Evolutionary conservation across 2,797 vertebrate species (phyloP), one percentile per base, ranked within the genome.

Genomic region (Manis pentadactyla): DNA sequence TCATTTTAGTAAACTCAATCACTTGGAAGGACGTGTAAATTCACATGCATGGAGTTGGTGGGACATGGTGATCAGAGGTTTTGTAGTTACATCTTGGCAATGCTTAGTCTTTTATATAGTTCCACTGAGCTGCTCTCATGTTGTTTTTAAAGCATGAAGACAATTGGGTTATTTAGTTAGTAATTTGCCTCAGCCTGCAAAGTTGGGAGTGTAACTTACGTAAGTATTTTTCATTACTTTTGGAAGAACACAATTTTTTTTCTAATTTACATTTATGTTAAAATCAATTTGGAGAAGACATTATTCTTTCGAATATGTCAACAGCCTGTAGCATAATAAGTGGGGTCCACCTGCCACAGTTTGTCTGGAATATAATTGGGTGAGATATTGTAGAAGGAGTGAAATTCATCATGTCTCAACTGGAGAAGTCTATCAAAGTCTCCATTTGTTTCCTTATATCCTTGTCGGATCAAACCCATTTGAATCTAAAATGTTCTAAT

Each of bases 401-500:
- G 42, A 98, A 97, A 97, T 93, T 17, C 4, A 95, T 90, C 12
- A 0, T 92, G 93, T 97, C 10, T 5, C 90, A 64, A 95, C 21
- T 96, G 23, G 42, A 96, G 71, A 83, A 84, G 94, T 87, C 95
- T 97, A 97, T 97, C 96, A 90, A 96, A 94, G 91, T 97, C 29
- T 61, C 55, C 93, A 53, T 96, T 97, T 95, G 94, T 55, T 68
- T 97, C 96, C 53, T 39, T 97, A 93, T 91, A 73, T 15, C 5
- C 46, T 37, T 51, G 57, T 87, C 92, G 97, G 49, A 97, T 78
- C 84, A 96, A 97, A 98, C 92, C 23, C 34, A 87, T 37, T 97
- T 97, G 96, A 94, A 96, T 92, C 64, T 96, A 96, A 98, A 95
- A 96, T 97, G 98, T 96, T 97, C 79, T 69, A 96, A 34, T 97